Evolutionary conservation across 2,113 vertebrate species (phyloP).

Genomic region (Hippocampus mohnikei): DNA sequence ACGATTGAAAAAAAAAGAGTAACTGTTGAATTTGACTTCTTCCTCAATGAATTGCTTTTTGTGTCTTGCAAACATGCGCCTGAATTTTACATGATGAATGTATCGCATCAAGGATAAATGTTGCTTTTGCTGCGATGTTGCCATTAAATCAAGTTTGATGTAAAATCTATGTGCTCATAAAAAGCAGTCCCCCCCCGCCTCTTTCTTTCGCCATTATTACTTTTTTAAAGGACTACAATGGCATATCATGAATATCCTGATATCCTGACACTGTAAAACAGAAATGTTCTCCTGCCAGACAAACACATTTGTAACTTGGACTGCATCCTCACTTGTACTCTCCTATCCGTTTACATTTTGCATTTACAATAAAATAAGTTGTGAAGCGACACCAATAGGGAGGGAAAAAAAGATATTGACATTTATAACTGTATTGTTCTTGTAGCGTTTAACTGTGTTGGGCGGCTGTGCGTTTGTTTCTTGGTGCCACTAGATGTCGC

Average conservation of each 20-base stretch:
- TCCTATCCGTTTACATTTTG: not conserved
- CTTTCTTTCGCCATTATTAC: not conserved
- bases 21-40: too few species aligned
- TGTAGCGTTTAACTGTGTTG: conserved; percentile 8
- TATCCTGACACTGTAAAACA: not conserved
- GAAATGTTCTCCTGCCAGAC: not conserved
- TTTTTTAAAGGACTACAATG: not conserved
- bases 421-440: conserved; percentile 3
- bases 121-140: conserved; percentile 1
- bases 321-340: not conserved
- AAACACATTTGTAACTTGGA: not conserved
- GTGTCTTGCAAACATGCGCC: not conserved
- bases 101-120: conserved; percentile 1
- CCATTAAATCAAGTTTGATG: not conserved
- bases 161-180: not conserved
- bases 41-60: not conserved
- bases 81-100: not conserved
- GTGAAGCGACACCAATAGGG: not conserved
- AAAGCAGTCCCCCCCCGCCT: not conserved
- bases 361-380: not conserved
- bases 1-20: too few species aligned
- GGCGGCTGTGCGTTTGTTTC: conserved; percentile 11
- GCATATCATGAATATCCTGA: conserved; percentile 6
- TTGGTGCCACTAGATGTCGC: conserved; percentile 65
- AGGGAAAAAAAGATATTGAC: conserved; percentile 10